These are phyloP conservation scores for Caradrina kadenii DNA, from an alignment of 2,888 invertebrate species.

Conservation along the genomic window DNA sequence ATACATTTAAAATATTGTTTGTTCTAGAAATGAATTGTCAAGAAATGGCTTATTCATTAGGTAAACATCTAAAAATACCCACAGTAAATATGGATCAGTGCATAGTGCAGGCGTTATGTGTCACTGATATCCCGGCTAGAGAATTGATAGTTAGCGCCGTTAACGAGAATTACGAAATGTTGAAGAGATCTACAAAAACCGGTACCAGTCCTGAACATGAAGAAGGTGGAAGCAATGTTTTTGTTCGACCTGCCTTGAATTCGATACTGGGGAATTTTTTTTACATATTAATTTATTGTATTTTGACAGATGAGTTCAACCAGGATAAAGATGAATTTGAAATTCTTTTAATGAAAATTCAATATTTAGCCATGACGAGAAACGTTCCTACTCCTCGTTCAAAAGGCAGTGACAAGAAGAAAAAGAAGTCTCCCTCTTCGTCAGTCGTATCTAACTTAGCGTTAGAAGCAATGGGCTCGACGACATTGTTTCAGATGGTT, in stretches of 20 bases:
- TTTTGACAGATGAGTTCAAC: conserved; percentile 68
- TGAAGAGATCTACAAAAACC: conserved; percentile 62
- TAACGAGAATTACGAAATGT: conserved; percentile 76
- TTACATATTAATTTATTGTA: neutral
- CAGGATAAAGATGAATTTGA: conserved; percentile 79
- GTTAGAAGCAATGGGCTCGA: conserved; percentile 76
- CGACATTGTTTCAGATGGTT: conserved; percentile 84
- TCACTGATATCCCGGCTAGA: conserved; percentile 74
- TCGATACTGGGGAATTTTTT: neutral
- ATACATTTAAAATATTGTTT: conserved; percentile 12
- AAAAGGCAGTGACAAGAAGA: conserved; percentile 81
- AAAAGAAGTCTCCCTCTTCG: conserved; percentile 75
- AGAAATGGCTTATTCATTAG: conserved; percentile 84
- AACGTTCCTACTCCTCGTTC: conserved; percentile 79
- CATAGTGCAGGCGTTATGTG: conserved; percentile 85
- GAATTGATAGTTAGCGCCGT: conserved; percentile 71
- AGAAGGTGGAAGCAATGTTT: conserved; percentile 69
- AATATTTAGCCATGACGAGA: conserved; percentile 75
- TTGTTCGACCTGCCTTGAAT: neutral
- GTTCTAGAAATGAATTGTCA: conserved; percentile 80
- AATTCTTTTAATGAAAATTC: conserved; percentile 77
- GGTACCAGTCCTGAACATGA: conserved; percentile 60
- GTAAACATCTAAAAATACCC: conserved; percentile 83
- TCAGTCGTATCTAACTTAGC: conserved; percentile 75
- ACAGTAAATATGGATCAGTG: conserved; percentile 87